These are phyloP conservation scores for Petroica traversi DNA, from an alignment of 2,113 vertebrate species.

Conservation along the genomic window DNA sequence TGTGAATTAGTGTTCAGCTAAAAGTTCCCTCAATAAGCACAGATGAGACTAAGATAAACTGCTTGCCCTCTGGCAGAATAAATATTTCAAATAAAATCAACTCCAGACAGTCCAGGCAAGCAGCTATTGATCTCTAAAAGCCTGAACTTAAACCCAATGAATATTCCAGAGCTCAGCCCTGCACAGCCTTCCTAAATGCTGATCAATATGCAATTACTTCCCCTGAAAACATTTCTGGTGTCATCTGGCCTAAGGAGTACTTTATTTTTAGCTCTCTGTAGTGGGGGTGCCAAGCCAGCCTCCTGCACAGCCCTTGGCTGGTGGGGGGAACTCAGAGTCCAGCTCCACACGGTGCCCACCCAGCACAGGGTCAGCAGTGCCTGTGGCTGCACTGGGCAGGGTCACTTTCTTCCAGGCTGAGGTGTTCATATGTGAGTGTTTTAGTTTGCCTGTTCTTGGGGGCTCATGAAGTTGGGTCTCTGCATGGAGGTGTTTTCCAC, in stretches of 20 bases:
- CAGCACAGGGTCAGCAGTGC: accelerated
- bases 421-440: accelerated
- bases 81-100: slow-evolving; percentile 83
- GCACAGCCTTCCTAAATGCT: slow-evolving; percentile 72
- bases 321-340: accelerated
- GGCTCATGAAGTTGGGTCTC: accelerated
- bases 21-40: slow-evolving; percentile 56
- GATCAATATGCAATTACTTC: slow-evolving; percentile 81
- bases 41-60: slow-evolving; percentile 78
- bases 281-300: background rate
- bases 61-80: slow-evolving; percentile 76
- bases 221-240: slow-evolving; percentile 60
- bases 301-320: background rate
- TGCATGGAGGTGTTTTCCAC: background rate
- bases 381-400: background rate
- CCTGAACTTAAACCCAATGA: slow-evolving; percentile 75
- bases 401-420: background rate
- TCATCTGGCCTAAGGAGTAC: slow-evolving; percentile 40
- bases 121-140: slow-evolving; percentile 78
- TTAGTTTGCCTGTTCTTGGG: background rate
- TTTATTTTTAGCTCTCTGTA: slow-evolving; percentile 57
- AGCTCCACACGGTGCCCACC: background rate
- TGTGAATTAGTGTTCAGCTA: slow-evolving; percentile 44
- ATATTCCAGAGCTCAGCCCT: slow-evolving; percentile 75
- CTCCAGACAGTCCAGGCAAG: slow-evolving; percentile 73